A percentile compares a stretch with the other conserved stretches of the same genome.
Evolutionary conservation across 2,888 invertebrate genomes (phyloP).

Genomic region (Hypena proboscidalis): DNA sequence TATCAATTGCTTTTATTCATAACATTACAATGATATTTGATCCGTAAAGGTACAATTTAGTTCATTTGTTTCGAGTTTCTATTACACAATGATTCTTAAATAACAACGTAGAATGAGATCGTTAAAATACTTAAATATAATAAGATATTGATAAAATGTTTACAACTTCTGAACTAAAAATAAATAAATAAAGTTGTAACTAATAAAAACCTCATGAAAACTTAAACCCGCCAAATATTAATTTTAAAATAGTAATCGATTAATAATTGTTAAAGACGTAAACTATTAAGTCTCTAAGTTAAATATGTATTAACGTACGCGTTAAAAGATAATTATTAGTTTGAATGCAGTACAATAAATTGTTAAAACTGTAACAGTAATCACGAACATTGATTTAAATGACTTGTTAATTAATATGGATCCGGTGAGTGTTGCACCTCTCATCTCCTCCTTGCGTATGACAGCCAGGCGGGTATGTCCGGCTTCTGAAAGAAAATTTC

Average conservation of each 20-base stretch:
- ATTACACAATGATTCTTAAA: constrained; percentile 39
- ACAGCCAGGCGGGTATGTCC: constrained; percentile 85
- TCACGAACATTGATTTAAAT: constrained; percentile 61
- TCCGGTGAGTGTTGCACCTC: constrained; percentile 89
- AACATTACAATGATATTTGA: constrained; percentile 72
- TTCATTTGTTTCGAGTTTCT: constrained; percentile 42
- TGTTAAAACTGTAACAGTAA: constrained; percentile 52
- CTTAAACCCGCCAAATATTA: constrained; percentile 9
- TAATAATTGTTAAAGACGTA: constrained; percentile 23
- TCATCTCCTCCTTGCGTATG: constrained; percentile 98
- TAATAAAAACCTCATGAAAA: constrained; percentile 15
- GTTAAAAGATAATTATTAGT: constrained; percentile 65
- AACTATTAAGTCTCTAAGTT: constrained; percentile 35
- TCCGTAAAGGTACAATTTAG: constrained; percentile 51
- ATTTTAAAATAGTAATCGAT: constrained; percentile 6
- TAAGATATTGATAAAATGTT: constrained; percentile 12
- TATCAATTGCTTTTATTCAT: constrained; percentile 79
- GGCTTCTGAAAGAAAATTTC: constrained; percentile 69
- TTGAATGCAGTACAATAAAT: constrained; percentile 82
- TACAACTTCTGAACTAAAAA: neutral
- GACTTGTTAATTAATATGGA: constrained; percentile 52
- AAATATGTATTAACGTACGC: constrained; percentile 14
- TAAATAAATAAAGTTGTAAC: constrained; percentile 1
- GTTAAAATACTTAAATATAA: too few relatives aligned
- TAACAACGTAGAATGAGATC: too few relatives aligned